Conservation (phyloP, 2,888 invertebrate species). For the Sphaeridia pumilis region DNA sequence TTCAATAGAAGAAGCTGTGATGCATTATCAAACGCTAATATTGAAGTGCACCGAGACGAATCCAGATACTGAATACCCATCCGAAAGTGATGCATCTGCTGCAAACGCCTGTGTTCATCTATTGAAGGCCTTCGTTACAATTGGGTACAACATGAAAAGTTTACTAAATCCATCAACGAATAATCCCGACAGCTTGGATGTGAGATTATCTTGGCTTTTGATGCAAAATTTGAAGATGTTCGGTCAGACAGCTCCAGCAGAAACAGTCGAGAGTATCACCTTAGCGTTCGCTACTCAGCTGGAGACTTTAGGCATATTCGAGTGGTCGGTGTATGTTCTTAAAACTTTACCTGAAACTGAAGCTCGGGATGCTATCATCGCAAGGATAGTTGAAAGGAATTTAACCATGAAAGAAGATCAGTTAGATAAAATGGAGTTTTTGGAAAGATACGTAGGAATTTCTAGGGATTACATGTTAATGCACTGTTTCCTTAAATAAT, state of each 20-base stretch:
- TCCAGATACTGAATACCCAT: slow-evolving; percentile 23
- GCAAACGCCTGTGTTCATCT: slow-evolving; percentile 63
- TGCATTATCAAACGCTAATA: slow-evolving; percentile 20
- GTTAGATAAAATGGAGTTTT: slow-evolving; percentile 8
- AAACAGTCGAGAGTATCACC: slow-evolving; percentile 51
- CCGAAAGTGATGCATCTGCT: slow-evolving; percentile 14
- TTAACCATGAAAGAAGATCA: slow-evolving; percentile 37
- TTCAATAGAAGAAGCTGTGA: slow-evolving; percentile 23
- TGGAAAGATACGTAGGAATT: slow-evolving; percentile 8
- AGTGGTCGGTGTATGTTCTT: slow-evolving; percentile 72
- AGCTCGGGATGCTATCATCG: slow-evolving; percentile 8
- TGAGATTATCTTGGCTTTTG: slow-evolving; percentile 67
- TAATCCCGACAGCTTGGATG: slow-evolving; percentile 69
- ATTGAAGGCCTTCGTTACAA: slow-evolving; percentile 59
- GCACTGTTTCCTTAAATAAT: slow-evolving; percentile 15
- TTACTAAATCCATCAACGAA: slow-evolving; percentile 62
- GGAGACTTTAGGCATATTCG: slow-evolving; percentile 70
- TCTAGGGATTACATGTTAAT: slow-evolving; percentile 3
- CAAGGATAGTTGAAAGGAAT: slow-evolving; percentile 31
- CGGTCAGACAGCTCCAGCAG: slow-evolving; percentile 51
- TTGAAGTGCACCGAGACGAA: slow-evolving; percentile 36
- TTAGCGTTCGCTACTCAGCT: slow-evolving; percentile 67
- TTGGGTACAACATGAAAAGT: slow-evolving; percentile 52
- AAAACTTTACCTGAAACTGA: slow-evolving; percentile 37
- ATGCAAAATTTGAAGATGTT: slow-evolving; percentile 55